phyloP scores from a whole-genome alignment of 1,140 invertebrate genomes.

The Eulimnadia texana region DNA sequence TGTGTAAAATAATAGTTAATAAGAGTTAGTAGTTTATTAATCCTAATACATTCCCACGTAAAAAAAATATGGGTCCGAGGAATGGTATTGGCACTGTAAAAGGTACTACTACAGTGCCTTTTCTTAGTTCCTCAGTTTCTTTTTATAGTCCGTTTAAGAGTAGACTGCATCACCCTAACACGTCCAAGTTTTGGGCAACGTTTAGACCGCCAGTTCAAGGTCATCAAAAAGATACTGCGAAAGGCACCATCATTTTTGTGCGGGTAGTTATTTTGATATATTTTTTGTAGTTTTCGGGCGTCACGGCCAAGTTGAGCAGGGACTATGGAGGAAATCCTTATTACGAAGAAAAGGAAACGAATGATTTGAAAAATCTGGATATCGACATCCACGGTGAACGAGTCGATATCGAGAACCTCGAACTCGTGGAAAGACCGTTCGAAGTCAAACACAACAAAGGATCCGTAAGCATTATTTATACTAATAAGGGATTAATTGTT shows the following conservation, averaged over 20 bases:
- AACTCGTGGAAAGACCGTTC: background rate
- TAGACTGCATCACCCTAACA: too few relatives aligned
- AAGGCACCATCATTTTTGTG: too few relatives aligned
- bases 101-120: background rate
- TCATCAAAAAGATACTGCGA: too few relatives aligned
- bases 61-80: background rate
- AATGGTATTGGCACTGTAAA: background rate
- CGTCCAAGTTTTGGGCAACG: too few relatives aligned
- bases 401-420: background rate
- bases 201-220: too few relatives aligned
- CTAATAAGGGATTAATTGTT: background rate
- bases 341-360: background rate
- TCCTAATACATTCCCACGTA: background rate
- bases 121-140: too few relatives aligned
- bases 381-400: background rate
- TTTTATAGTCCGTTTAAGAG: too few relatives aligned
- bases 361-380: background rate
- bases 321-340: background rate
- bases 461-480: conserved; percentile 1
- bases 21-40: background rate
- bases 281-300: background rate
- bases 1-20: background rate
- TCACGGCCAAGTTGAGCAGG: background rate
- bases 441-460: background rate
- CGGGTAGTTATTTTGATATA: too few relatives aligned